Base-by-base conservation (phyloP, 2,113 vertebrate species). In the Perca schrenkii region DNA sequence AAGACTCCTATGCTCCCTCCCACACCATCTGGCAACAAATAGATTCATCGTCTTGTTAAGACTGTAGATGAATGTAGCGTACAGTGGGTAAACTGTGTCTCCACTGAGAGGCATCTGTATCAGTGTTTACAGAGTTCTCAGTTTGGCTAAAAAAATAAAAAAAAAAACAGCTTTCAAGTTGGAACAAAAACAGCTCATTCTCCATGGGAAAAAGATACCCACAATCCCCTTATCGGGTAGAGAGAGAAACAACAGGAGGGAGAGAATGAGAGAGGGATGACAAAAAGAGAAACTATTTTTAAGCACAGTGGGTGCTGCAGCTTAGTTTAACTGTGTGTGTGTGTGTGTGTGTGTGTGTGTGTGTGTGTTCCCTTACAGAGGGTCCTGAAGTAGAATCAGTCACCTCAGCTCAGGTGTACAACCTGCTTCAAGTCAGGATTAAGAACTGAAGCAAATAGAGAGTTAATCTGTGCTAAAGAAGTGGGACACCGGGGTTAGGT, bases 221-320 rank as follows among this genome's bases (percentile, higher is more conserved):
- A 82, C 60, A 89, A 77, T 91, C 71, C 71, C 66, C 53, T 81
- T 70, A 85, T 65, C 67, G 28, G 31, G 62, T 8, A 69, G 43
- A 62, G 63, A 74, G 64, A 79, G 73, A 66, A n/a, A 40, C 47
- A 85, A 52, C 36, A 40, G 52, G 36, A 53, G 21, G 46, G 49
- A 64, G 56, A 3, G 79, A 28, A 76, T 0, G 12, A 69, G 68
- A 82, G 64, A 79, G 56, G 34, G 21, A 40, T 84, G 43, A 71
- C 63, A 46, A 79, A 80, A 73, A 65, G 65, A 89, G 52, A 82
- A 76, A 68, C 75, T 86, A 89, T 88, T 91, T 89, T 80, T 69
- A 80, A 15, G 4, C 58, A 10, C 56, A 21, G 69, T 25, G 1
- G 65, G 16, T 67, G 25, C 61, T 54, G 60, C 58, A 21, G 52